phyloP scores from a whole-genome alignment of 2,888 invertebrate species.

The Tenthredo scrophulariae region DNA sequence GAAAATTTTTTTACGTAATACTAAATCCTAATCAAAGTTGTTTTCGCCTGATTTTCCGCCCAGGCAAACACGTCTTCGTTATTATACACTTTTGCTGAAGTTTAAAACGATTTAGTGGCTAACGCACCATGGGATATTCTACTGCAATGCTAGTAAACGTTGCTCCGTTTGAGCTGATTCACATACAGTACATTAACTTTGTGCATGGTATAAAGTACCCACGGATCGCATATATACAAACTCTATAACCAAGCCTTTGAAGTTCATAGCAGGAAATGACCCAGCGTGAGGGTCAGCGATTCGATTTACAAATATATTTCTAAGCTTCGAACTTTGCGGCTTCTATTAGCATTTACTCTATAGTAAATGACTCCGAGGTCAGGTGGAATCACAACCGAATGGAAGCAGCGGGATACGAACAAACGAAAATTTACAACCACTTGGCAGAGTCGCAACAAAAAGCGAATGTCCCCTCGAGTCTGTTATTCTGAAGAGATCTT shows the following conservation, averaged over 20 bases:
- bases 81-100: conserved; percentile 19
- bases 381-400: neutral
- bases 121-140: conserved; percentile 35
- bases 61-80: conserved; percentile 29
- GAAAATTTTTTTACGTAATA: neutral
- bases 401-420: neutral
- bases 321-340: too few species aligned
- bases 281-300: neutral
- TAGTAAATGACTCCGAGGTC: neutral
- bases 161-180: conserved; percentile 39
- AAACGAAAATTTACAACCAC: conserved; percentile 18
- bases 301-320: neutral
- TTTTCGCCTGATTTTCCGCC: conserved; percentile 9
- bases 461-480: neutral
- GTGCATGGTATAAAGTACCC: neutral
- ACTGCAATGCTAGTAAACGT: conserved; percentile 15
- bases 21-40: conserved; percentile 16
- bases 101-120: conserved; percentile 27
- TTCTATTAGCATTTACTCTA: neutral
- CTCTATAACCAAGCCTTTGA: neutral
- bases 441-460: conserved; percentile 8
- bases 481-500: neutral
- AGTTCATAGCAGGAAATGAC: conserved; percentile 7
- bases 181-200: conserved; percentile 31
- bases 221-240: neutral